Conservation (phyloP, 2,113 vertebrate genomes). For the Tupaia tana region DNA sequence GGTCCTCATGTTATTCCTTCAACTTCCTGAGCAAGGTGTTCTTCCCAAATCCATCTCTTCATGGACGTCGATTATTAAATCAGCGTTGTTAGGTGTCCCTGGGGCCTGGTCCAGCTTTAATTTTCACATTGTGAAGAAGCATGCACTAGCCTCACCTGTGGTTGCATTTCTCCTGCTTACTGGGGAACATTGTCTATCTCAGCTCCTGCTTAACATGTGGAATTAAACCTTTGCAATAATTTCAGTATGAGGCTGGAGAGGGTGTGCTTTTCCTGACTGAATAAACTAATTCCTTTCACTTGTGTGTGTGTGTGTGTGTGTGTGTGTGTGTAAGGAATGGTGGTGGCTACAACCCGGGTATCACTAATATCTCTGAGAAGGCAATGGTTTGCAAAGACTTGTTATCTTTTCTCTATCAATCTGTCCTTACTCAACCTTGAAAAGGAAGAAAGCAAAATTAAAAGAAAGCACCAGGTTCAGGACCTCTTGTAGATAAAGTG, state of each 20-base stretch:
- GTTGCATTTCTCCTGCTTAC: not conserved
- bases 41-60: not conserved
- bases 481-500: not conserved
- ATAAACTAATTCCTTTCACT: not conserved
- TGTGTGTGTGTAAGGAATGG: too few species aligned
- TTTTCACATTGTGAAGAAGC: not conserved
- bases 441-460: not conserved
- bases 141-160: not conserved
- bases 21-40: not conserved
- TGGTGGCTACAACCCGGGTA: not conserved
- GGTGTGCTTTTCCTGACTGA: not conserved
- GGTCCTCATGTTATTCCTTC: not conserved
- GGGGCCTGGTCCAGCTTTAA: not conserved
- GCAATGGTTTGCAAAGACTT: not conserved
- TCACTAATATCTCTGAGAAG: constrained; percentile 14
- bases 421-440: constrained; percentile 34
- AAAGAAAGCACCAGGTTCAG: constrained; percentile 20
- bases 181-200: not conserved
- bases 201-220: not conserved
- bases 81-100: constrained; percentile 21
- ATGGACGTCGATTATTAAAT: constrained; percentile 12
- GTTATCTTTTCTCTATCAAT: constrained; percentile 42
- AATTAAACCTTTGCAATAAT: not conserved
- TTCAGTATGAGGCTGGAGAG: not conserved
- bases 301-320: too few species aligned